These are phyloP conservation scores for Falco concolor DNA, from an alignment of 2,797 vertebrate species.

Conservation along the genomic window DNA sequence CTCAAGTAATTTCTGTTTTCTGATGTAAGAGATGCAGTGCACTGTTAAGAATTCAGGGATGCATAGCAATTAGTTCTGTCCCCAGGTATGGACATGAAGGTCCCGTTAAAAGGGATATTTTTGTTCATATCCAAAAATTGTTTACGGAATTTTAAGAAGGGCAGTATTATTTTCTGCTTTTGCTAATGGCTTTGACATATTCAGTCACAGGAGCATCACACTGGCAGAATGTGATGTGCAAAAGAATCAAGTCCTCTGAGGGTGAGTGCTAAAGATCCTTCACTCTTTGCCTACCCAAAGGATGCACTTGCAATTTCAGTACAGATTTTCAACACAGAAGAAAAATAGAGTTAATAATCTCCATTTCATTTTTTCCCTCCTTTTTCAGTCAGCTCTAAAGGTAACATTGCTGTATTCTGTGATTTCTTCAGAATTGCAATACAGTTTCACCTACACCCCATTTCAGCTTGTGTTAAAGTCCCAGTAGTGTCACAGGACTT, in stretches of 20 bases:
- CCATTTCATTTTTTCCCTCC: not conserved
- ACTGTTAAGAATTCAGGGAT: not conserved
- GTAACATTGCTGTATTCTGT: not conserved
- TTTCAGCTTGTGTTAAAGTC: not conserved
- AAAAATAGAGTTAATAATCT: not conserved
- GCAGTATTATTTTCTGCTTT: not conserved
- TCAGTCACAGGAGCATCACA: not conserved
- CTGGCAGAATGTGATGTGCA: not conserved
- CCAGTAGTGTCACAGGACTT: not conserved
- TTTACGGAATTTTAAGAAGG: not conserved
- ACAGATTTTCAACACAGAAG: not conserved
- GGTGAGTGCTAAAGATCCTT: not conserved
- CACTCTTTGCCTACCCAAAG: not conserved
- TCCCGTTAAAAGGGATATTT: not conserved
- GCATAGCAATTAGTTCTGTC: not conserved
- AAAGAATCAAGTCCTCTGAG: not conserved
- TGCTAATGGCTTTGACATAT: not conserved
- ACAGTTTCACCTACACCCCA: not conserved
- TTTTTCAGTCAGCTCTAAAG: not conserved
- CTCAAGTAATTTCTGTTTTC: not conserved
- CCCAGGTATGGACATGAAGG: not conserved
- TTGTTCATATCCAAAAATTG: not conserved
- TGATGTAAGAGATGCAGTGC: not conserved
- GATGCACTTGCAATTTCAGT: not conserved
- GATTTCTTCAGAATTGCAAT: not conserved